Conservation (phyloP, 2,888 invertebrate species). For the Nineta flava region DNA sequence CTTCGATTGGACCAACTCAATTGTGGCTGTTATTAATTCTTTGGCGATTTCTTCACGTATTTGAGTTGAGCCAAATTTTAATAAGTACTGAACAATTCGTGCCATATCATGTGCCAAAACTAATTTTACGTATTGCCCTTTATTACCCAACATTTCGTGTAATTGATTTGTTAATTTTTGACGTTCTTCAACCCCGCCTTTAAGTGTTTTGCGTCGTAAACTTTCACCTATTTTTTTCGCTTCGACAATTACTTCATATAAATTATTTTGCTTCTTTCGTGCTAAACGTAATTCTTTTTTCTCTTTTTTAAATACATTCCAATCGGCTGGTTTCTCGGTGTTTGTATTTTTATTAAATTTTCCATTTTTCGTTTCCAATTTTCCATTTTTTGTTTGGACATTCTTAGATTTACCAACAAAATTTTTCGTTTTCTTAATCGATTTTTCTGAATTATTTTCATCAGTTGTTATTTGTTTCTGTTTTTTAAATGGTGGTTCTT, state of each 20-base stretch:
- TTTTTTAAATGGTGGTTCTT: conserved; percentile 7
- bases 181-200: conserved; percentile 39
- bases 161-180: conserved; percentile 41
- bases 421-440: background rate
- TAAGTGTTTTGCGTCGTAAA: conserved; percentile 28
- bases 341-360: conserved; percentile 6
- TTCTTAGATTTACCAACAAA: background rate
- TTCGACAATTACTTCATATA: conserved; percentile 34
- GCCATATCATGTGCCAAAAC: conserved; percentile 77
- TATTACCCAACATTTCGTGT: conserved; percentile 40
- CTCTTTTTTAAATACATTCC: conserved; percentile 59
- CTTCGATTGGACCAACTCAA: conserved; percentile 55
- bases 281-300: conserved; percentile 53
- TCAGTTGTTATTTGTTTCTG: conserved; percentile 1
- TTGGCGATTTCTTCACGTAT: conserved; percentile 51
- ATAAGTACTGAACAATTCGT: conserved; percentile 73
- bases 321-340: conserved; percentile 41
- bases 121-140: conserved; percentile 46
- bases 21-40: conserved; percentile 55
- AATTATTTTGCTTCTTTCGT: conserved; percentile 37
- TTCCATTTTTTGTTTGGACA: background rate
- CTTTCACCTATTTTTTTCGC: conserved; percentile 45
- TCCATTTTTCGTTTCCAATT: background rate
- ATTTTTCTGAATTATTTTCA: background rate
- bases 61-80: conserved; percentile 52